phyloP scores from a whole-genome alignment of 2,888 invertebrate species.

The Rapana venosa region DNA sequence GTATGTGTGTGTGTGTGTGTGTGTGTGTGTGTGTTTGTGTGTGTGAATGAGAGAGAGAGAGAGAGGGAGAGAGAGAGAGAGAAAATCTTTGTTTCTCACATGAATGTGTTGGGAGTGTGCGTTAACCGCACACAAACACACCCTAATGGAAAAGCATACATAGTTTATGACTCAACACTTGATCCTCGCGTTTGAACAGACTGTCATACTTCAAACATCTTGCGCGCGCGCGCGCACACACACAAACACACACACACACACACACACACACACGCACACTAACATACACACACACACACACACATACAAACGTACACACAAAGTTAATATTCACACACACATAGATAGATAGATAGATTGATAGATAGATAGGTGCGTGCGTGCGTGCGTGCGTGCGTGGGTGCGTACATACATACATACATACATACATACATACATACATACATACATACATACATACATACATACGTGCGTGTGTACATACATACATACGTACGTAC shows the following conservation, averaged over 20 bases:
- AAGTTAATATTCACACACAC: too few relatives aligned
- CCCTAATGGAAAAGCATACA: not conserved
- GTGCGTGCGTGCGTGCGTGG: not conserved
- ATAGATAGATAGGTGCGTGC: not conserved
- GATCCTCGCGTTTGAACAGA: too few relatives aligned
- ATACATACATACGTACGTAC: not conserved
- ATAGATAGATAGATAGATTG: not conserved
- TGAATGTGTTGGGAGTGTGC: too few relatives aligned
- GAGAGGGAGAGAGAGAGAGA: not conserved
- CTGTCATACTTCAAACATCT: not conserved
- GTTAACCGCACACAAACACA: not conserved
- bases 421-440: not conserved
- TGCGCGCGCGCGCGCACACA: not conserved
- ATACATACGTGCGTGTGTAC: not conserved
- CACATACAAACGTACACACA: not conserved
- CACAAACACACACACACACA: not conserved
- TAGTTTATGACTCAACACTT: too few relatives aligned
- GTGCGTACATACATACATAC: not conserved
- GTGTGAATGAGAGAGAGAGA: not conserved
- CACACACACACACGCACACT: not conserved
- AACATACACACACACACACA: not conserved
- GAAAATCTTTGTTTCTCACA: not conserved
- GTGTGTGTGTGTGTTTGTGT: not conserved
- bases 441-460: not conserved
- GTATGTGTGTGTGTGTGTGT: not conserved